phyloP scores from a whole-genome alignment of 2,797 vertebrate species.

The Apogon hyalosoma region DNA sequence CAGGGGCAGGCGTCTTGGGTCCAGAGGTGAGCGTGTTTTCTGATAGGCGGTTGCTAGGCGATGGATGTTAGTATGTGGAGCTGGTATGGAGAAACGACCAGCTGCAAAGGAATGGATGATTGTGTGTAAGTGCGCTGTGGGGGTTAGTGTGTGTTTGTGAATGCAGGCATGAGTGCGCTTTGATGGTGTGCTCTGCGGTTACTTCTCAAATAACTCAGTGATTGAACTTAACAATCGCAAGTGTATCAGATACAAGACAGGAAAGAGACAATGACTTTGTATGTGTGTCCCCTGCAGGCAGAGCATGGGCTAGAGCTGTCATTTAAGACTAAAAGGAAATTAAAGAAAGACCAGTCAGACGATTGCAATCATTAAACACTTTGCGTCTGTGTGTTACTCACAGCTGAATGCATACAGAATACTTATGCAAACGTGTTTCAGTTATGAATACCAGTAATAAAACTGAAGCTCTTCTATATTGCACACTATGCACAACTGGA shows the following conservation, averaged over 20 bases:
- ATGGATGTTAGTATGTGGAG: slow-evolving; percentile 62
- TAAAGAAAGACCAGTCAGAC: slow-evolving; percentile 50
- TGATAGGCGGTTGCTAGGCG: slow-evolving; percentile 81
- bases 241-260: slow-evolving; percentile 41
- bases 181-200: slow-evolving; percentile 20
- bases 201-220: slow-evolving; percentile 32
- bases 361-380: slow-evolving; percentile 26
- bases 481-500: neutral
- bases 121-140: slow-evolving; percentile 28
- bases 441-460: slow-evolving; percentile 32
- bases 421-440: slow-evolving; percentile 24
- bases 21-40: slow-evolving; percentile 54
- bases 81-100: slow-evolving; percentile 60
- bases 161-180: slow-evolving; percentile 19
- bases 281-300: slow-evolving; percentile 58
- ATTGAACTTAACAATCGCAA: slow-evolving; percentile 38
- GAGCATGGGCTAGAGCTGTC: slow-evolving; percentile 55
- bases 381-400: neutral
- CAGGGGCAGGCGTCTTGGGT: slow-evolving; percentile 55
- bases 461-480: slow-evolving; percentile 10
- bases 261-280: slow-evolving; percentile 3
- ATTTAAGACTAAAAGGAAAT: slow-evolving; percentile 71
- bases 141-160: slow-evolving; percentile 8
- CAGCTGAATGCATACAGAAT: slow-evolving; percentile 23
- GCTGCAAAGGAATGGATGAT: slow-evolving; percentile 45